Conservation (phyloP, 2,797 vertebrate species). For the Manis pentadactyla region DNA sequence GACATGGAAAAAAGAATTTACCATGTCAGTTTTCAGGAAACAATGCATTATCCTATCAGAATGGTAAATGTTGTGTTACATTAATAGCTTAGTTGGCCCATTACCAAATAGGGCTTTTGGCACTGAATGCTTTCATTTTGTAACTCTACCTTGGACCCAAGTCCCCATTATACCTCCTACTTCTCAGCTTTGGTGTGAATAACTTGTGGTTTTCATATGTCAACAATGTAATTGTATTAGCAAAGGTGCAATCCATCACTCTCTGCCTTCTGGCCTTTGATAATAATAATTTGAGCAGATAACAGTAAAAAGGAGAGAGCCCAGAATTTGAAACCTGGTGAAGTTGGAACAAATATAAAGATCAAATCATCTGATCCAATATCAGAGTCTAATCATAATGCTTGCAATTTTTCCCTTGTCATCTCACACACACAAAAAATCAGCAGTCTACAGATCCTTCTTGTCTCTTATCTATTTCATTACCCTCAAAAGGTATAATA, state of each 20-base stretch:
- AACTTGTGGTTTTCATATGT: neutral
- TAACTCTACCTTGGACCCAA: neutral
- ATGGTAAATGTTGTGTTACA: neutral
- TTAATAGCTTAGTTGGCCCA: neutral
- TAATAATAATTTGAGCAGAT: neutral
- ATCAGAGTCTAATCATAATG: neutral
- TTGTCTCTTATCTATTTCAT: neutral
- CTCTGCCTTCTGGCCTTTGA: neutral
- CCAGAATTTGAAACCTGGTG: neutral
- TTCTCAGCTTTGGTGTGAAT: neutral
- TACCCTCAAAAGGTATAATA: neutral
- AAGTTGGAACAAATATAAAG: neutral
- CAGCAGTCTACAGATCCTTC: neutral
- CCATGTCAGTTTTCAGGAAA: neutral
- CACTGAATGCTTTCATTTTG: constrained; percentile 20
- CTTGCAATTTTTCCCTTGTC: neutral
- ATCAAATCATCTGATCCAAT: neutral
- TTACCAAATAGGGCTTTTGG: neutral
- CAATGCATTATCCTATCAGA: neutral
- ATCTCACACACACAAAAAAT: neutral
- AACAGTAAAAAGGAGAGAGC: neutral
- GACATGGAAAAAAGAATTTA: neutral
- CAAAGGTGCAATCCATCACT: neutral
- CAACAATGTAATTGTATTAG: neutral
- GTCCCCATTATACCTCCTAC: neutral